phyloP scores from a whole-genome alignment of 2,113 vertebrate genomes.

The Platichthys stellatus region DNA sequence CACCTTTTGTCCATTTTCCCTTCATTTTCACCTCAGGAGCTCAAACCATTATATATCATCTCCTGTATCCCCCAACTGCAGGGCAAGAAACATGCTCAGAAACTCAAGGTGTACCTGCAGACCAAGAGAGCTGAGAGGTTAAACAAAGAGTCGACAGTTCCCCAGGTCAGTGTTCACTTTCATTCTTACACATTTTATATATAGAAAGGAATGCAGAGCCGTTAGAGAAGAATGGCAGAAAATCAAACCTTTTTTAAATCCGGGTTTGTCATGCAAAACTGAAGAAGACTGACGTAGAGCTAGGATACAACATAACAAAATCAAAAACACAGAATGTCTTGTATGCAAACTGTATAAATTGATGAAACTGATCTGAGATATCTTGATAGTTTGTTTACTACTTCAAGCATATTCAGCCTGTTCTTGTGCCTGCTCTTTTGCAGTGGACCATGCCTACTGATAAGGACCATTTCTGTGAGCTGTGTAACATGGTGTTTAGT shows the following conservation, averaged over 20 bases:
- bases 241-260: no score
- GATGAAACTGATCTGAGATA: no score
- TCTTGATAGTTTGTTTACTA: no score
- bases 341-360: no score
- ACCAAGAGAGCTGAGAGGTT: conserved; percentile 71
- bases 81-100: conserved; percentile 88
- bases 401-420: not conserved
- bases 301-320: no score
- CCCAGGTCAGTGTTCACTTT: conserved; percentile 66
- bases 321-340: no score
- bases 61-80: conserved; percentile 58
- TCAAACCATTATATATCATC: not conserved
- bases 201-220: not conserved
- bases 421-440: conserved; percentile 24
- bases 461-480: conserved; percentile 81
- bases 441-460: conserved; percentile 72
- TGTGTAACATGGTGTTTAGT: conserved; percentile 87
- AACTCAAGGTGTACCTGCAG: conserved; percentile 82
- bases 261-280: no score
- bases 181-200: not conserved
- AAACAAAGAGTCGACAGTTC: conserved; percentile 43
- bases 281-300: no score
- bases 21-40: not conserved
- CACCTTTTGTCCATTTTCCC: not conserved
- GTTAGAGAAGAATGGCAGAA: no score